Evolutionary conservation across 2,113 vertebrate species (phyloP).

Genomic region (Melanerpes aurifrons): DNA sequence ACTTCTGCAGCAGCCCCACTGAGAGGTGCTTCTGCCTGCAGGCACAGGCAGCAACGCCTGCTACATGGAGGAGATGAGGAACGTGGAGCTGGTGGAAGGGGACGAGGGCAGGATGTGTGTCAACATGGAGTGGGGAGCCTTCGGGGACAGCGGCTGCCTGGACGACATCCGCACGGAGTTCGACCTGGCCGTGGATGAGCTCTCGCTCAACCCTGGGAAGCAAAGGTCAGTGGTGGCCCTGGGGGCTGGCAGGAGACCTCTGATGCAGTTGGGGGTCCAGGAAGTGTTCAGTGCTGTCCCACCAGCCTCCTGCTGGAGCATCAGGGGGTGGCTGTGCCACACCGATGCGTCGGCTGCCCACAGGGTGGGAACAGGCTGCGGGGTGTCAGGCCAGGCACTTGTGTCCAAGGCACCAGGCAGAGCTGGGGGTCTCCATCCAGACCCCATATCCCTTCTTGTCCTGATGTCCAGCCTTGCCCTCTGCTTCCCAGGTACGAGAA

Average conservation of each 20-base stretch:
- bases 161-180: constrained; percentile 88
- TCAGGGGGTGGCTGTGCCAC: neutral
- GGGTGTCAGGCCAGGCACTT: neutral
- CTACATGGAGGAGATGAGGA: constrained; percentile 98
- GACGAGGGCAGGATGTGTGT: constrained; percentile 92
- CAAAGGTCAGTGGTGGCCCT: constrained; percentile 81
- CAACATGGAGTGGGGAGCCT: constrained; percentile 98
- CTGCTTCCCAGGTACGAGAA: constrained; percentile 88
- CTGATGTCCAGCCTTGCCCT: neutral
- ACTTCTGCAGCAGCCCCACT: accelerated
- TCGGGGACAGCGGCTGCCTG: constrained; percentile 89
- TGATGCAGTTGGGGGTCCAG: accelerated
- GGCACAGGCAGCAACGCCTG: constrained; percentile 95
- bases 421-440: neutral
- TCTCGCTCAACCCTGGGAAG: constrained; percentile 86
- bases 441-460: neutral
- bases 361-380: accelerated
- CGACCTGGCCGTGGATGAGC: constrained; percentile 85
- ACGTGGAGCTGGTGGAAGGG: constrained; percentile 91
- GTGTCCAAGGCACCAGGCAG: neutral
- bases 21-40: constrained; percentile 18
- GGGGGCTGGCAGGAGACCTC: neutral
- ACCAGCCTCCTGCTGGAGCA: neutral
- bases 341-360: accelerated
- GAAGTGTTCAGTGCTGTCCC: neutral